phyloP scores from a whole-genome alignment of 2,797 vertebrate species.

The Sebastes taczanowskii region DNA sequence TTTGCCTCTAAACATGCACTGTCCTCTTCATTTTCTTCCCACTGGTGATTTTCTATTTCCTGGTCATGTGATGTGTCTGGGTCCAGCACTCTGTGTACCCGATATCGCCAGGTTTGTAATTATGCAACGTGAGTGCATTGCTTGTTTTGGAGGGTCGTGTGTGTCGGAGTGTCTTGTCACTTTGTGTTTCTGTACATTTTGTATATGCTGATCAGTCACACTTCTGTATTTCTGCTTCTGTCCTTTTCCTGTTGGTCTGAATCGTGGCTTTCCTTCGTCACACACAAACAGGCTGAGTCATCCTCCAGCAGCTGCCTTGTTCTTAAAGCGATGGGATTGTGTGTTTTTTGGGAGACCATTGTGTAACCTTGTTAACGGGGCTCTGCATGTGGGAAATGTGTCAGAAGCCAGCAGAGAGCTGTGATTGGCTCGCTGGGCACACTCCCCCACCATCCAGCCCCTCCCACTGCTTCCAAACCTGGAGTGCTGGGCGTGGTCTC shows the following conservation, averaged over 20 bases:
- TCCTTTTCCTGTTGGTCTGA: neutral
- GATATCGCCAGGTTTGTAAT: slow-evolving; percentile 41
- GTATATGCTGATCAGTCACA: slow-evolving; percentile 9
- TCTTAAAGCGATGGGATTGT: slow-evolving; percentile 24
- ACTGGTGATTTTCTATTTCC: neutral
- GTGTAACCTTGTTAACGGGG: slow-evolving; percentile 71
- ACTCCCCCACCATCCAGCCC: slow-evolving; percentile 64
- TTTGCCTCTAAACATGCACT: neutral
- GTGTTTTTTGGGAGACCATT: slow-evolving; percentile 55
- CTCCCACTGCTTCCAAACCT: slow-evolving; percentile 46
- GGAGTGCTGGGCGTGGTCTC: slow-evolving; percentile 59
- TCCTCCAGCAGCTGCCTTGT: slow-evolving; percentile 29
- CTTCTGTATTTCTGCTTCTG: neutral
- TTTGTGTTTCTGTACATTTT: slow-evolving; percentile 4
- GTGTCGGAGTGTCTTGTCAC: slow-evolving; percentile 11
- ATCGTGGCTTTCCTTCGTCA: neutral
- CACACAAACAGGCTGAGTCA: slow-evolving; percentile 8
- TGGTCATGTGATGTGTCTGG: slow-evolving; percentile 29
- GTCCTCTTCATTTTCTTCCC: slow-evolving; percentile 4
- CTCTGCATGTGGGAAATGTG: slow-evolving; percentile 73
- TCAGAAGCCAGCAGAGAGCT: slow-evolving; percentile 35
- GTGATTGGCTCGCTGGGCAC: slow-evolving; percentile 70
- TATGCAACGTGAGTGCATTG: slow-evolving; percentile 32
- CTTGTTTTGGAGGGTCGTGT: slow-evolving; percentile 7
- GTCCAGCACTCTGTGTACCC: slow-evolving; percentile 56